Percentiles rank a stretch among this genome's conserved stretches.
Conservation (phyloP, 2,113 vertebrate species). For the Tupaia tana region DNA sequence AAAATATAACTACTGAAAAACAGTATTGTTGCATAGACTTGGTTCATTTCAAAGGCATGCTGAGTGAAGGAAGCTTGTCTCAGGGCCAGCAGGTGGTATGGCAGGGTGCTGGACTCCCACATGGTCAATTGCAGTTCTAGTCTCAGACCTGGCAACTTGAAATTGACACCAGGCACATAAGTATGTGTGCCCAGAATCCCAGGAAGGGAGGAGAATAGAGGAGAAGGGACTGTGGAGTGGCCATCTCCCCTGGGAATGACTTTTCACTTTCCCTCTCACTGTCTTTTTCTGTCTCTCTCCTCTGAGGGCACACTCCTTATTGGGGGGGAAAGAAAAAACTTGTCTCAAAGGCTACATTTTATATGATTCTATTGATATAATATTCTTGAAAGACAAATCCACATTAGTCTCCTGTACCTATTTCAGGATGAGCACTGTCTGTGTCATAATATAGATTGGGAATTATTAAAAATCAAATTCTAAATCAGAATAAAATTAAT, state of each 20-base stretch:
- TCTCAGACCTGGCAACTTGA: too few relatives aligned
- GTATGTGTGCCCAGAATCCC: too few relatives aligned
- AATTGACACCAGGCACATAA: too few relatives aligned
- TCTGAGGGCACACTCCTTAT: too few relatives aligned
- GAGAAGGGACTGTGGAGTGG: too few relatives aligned
- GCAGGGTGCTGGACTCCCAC: too few relatives aligned
- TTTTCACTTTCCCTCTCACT: too few relatives aligned
- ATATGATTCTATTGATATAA: not conserved
- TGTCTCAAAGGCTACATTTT: not conserved
- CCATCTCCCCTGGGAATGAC: too few relatives aligned
- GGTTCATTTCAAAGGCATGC: not conserved
- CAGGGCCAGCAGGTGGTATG: not conserved
- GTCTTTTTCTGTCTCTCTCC: too few relatives aligned
- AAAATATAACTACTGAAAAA: not conserved
- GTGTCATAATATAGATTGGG: not conserved
- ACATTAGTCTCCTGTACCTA: not conserved
- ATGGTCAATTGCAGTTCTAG: too few relatives aligned
- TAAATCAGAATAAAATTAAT: slow-evolving; percentile 30
- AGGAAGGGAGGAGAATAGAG: too few relatives aligned
- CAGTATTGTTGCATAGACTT: not conserved
- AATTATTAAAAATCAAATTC: slow-evolving; percentile 31
- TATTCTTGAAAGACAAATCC: not conserved
- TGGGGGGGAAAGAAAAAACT: not conserved
- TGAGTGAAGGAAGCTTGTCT: not conserved
- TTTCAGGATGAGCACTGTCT: not conserved